These are phyloP conservation scores for Melopsittacus undulatus DNA, from an alignment of 2,797 vertebrate species.

Conservation along the genomic window DNA sequence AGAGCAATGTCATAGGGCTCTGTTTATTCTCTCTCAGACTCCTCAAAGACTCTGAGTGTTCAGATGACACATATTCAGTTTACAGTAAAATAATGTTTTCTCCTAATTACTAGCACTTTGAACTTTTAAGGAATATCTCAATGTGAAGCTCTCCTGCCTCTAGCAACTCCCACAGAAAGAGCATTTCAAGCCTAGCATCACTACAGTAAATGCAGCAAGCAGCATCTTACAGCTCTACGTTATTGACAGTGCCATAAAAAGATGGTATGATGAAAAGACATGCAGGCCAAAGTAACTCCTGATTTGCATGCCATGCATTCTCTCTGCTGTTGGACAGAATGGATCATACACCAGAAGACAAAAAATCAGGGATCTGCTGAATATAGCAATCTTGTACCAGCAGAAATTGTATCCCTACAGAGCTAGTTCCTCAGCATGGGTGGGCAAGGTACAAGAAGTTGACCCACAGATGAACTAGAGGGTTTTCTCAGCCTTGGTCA, in stretches of 20 bases:
- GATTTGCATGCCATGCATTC: background rate
- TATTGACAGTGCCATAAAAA: background rate
- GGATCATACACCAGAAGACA: background rate
- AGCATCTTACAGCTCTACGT: background rate
- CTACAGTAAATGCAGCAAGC: background rate
- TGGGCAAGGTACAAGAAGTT: background rate
- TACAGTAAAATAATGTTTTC: background rate
- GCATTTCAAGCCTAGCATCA: background rate
- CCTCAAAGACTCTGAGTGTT: background rate
- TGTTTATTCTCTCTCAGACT: background rate
- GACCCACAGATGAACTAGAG: background rate
- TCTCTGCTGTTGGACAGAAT: background rate
- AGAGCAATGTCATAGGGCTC: background rate
- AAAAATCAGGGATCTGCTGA: background rate
- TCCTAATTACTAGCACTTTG: background rate
- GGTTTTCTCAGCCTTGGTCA: background rate
- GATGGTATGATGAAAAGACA: background rate
- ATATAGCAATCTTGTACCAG: background rate
- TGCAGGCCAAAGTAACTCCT: background rate
- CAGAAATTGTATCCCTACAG: background rate
- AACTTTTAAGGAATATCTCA: background rate
- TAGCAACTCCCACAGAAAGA: slow-evolving; percentile 24
- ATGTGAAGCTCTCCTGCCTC: background rate
- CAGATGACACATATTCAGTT: background rate
- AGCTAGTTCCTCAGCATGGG: background rate